Evolutionary conservation across 2,797 vertebrate species (phyloP), one percentile per base, ranked within the genome.

Genomic region (Hydrophis major): DNA sequence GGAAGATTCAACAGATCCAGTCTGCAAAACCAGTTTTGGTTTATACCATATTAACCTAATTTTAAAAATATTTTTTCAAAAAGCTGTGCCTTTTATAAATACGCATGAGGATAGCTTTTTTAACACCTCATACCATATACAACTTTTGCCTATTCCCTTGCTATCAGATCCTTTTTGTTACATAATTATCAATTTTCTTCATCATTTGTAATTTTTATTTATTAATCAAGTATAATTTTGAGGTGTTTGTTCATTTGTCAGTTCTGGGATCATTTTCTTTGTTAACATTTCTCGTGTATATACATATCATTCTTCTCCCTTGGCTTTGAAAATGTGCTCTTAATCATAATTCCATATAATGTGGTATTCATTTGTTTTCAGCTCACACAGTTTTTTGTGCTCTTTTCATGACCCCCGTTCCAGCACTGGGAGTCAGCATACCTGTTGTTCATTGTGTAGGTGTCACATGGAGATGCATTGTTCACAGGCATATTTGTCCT

Each of bases 101-200:
- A 88, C 42, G 50, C 94, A 94, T 95, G 7, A 96, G 89, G 94
- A 95, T 95, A 94, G 50, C 90, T 96, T 95, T 95, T 89, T 94
- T 94, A 86, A 11, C 69, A 63, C 27, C 57, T 66, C 87, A n/a
- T 92, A 92, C 93, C 92, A 53, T 20, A 93, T 87, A 92, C 61
- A 94, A 90, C 94, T 95, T 96, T 95, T 94, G 74, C 90, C 93
- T 93, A 13, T 56, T 95, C 94, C 61, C 92, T 92, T 95, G 92
- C 93, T 95, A 90, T 88, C 95, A 87, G 94, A 37, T 63, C 88
- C 88, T 63, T 55, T 57, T 93, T 91, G 92, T 61, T 78, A 18
- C 7, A 7, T 94, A 94, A 95, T 78, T 96, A n/a, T 88, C 87
- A 89, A 25, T 37, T 83, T 74, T 61, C 93, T 94, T 83, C 94